Conservation (phyloP, 2,888 invertebrate genomes). For the Orthosia cruda region DNA sequence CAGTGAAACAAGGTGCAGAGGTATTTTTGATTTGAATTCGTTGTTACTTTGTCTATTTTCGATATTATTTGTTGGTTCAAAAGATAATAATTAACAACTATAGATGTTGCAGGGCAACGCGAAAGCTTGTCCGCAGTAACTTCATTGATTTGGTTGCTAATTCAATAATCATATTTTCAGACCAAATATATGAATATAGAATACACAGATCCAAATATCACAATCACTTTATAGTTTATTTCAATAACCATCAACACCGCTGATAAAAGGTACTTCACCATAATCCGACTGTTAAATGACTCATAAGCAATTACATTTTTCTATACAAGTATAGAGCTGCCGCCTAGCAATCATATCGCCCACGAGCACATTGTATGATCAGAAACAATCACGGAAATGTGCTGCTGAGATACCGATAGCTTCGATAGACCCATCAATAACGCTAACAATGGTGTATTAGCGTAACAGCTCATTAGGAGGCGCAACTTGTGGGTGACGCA, state of each 20-base stretch:
- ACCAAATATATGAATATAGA: background rate
- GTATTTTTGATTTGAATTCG: constrained; percentile 16
- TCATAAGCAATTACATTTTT: constrained; percentile 71
- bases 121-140: background rate
- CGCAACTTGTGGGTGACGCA: constrained; percentile 48
- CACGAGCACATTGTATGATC: constrained; percentile 63
- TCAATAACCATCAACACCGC: background rate
- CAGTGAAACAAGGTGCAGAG: constrained; percentile 18
- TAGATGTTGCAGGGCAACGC: background rate
- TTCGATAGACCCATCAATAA: constrained; percentile 63
- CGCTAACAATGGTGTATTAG: constrained; percentile 63
- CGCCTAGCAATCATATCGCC: constrained; percentile 68
- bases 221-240: background rate
- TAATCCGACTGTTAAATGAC: constrained; percentile 65
- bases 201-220: background rate
- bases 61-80: background rate
- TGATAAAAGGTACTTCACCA: constrained; percentile 46
- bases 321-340: constrained; percentile 61
- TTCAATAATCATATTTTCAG: background rate
- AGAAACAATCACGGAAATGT: constrained; percentile 70
- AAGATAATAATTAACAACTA: background rate
- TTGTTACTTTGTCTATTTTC: background rate
- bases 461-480: constrained; percentile 50
- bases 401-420: constrained; percentile 56
- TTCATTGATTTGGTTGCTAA: background rate